A percentile compares a stretch with the other conserved stretches of the same genome.
These are phyloP conservation scores for Sparidentex hasta DNA, from an alignment of 2,797 vertebrate species.

Conservation along the genomic window DNA sequence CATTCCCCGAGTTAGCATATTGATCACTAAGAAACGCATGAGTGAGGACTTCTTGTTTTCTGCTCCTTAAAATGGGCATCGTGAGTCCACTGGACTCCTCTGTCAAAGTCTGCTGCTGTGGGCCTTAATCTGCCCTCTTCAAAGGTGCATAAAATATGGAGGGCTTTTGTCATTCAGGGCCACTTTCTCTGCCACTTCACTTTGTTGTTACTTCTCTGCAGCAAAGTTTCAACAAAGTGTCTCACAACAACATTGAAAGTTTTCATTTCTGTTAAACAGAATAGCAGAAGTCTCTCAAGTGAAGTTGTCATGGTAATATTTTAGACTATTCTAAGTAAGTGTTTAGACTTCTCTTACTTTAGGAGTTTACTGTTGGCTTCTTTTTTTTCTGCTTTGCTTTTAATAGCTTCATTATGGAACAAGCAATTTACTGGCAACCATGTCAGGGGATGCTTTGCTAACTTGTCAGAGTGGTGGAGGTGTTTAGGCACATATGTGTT, in stretches of 20 bases:
- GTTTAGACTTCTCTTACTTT: neutral
- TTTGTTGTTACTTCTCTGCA: conserved; percentile 24
- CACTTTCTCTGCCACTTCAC: conserved; percentile 38
- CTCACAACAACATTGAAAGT: neutral
- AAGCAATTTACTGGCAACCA: conserved; percentile 35
- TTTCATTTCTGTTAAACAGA: neutral
- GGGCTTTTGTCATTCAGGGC: conserved; percentile 60
- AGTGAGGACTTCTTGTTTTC: conserved; percentile 83
- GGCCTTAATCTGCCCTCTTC: conserved; percentile 73
- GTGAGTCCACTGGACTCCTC: conserved; percentile 76
- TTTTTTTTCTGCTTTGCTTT: neutral
- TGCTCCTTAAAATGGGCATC: conserved; percentile 71
- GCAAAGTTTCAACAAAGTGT: conserved; percentile 28
- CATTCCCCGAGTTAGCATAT: conserved; percentile 90
- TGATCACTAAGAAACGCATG: conserved; percentile 86
- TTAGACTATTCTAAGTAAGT: neutral
- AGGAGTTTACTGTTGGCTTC: neutral
- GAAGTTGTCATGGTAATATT: neutral
- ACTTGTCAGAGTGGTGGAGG: conserved; percentile 33
- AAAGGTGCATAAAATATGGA: conserved; percentile 64
- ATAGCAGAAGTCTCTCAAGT: neutral
- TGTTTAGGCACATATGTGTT: conserved; percentile 51
- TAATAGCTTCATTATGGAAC: conserved; percentile 27
- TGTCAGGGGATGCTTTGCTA: conserved; percentile 35
- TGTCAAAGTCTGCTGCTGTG: conserved; percentile 78